Percentiles rank a stretch among this genome's conserved stretches.
Evolutionary conservation across 2,113 vertebrate genomes (phyloP).

Genomic region (Urocitellus parryii): DNA sequence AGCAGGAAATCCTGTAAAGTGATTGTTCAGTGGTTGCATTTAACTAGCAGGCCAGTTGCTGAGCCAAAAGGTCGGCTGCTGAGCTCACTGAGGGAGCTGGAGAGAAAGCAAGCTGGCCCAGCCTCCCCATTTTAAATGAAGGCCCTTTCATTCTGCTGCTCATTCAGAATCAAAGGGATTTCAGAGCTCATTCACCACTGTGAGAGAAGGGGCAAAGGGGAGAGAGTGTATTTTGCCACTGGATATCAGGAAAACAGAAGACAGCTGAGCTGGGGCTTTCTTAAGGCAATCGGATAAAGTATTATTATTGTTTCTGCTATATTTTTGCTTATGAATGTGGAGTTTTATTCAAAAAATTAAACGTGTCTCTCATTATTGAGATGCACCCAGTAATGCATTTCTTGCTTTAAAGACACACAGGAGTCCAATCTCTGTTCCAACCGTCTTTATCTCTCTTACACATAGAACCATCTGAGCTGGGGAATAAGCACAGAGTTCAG

Average conservation of each 20-base stretch:
- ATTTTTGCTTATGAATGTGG: conserved; percentile 33
- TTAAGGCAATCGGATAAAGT: neutral
- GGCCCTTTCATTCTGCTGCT: neutral
- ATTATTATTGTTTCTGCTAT: neutral
- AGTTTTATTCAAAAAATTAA: conserved; percentile 44
- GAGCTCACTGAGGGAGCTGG: conserved; percentile 66
- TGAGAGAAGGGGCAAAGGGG: neutral
- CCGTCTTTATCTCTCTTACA: neutral
- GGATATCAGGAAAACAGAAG: neutral
- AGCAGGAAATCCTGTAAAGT: conserved; percentile 70
- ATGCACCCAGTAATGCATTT: neutral
- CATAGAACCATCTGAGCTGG: neutral
- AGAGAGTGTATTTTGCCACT: neutral
- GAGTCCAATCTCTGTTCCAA: neutral
- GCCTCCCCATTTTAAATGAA: conserved; percentile 60
- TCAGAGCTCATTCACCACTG: conserved; percentile 34
- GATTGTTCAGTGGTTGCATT: conserved; percentile 73
- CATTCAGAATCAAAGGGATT: conserved; percentile 70
- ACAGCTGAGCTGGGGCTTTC: neutral
- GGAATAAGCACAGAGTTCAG: neutral
- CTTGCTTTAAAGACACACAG: neutral
- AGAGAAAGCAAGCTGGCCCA: conserved; percentile 53
- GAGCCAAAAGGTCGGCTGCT: conserved; percentile 56
- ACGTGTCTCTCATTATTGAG: neutral
- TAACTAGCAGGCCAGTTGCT: conserved; percentile 62